phyloP scores from a whole-genome alignment of 1,140 invertebrate species.

The Saccostrea cuccullata region DNA sequence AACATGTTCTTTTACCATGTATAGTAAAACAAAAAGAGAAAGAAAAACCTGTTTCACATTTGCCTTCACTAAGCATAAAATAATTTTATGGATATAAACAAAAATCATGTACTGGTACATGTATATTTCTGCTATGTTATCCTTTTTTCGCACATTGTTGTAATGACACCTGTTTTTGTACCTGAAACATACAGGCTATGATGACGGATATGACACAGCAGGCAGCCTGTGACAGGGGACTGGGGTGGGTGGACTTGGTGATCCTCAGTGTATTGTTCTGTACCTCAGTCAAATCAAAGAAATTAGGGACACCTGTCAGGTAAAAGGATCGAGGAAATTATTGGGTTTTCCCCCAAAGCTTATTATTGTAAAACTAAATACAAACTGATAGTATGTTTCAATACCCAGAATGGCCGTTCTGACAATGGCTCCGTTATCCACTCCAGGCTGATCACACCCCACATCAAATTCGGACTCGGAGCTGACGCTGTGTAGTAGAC shows the following conservation, averaged over 20 bases:
- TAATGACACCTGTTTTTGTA: slow-evolving; percentile 43
- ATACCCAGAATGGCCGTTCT: slow-evolving; percentile 71
- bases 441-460: slow-evolving; percentile 57
- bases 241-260: slow-evolving; percentile 72
- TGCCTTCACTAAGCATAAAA: too few relatives aligned
- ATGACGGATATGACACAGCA: slow-evolving; percentile 70
- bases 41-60: too few relatives aligned
- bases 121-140: too few relatives aligned
- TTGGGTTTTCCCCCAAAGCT: too few relatives aligned
- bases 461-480: slow-evolving; percentile 19
- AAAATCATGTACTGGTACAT: too few relatives aligned
- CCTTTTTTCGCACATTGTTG: too few relatives aligned
- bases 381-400: not conserved
- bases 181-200: slow-evolving; percentile 74
- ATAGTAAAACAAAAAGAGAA: too few relatives aligned
- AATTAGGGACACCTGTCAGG: slow-evolving; percentile 72
- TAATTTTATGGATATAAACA: too few relatives aligned
- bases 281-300: slow-evolving; percentile 76
- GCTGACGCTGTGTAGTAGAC: slow-evolving; percentile 33
- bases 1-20: too few relatives aligned
- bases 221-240: slow-evolving; percentile 68
- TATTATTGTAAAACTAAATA: too few relatives aligned
- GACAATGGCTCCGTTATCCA: slow-evolving; percentile 71
- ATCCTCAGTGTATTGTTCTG: slow-evolving; percentile 74
- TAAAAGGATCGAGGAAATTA: not conserved